A percentile compares a stretch with the other conserved stretches of the same genome.
Conservation (phyloP, 2,113 vertebrate species). For the Neolamprologus devosi region DNA sequence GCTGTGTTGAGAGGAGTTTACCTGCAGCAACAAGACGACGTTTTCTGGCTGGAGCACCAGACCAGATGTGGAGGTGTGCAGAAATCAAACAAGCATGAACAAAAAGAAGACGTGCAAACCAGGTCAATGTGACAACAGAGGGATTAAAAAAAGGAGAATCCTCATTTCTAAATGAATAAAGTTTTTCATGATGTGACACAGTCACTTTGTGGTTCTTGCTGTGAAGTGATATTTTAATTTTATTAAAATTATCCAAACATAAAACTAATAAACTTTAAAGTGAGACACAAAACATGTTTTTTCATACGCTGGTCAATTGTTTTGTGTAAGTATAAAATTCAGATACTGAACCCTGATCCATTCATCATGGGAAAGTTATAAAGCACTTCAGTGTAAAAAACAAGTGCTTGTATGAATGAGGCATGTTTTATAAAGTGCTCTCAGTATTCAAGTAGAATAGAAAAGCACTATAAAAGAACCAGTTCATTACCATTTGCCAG, state of each 20-base stretch:
- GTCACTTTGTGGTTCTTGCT: background rate
- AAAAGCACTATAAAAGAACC: background rate
- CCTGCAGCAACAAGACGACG: constrained; percentile 87
- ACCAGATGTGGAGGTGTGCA: background rate
- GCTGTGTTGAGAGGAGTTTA: constrained; percentile 54
- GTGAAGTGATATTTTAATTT: background rate
- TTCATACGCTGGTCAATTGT: background rate
- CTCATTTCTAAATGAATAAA: background rate
- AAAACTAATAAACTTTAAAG: background rate
- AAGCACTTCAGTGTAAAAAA: background rate
- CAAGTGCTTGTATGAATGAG: background rate
- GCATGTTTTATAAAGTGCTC: background rate
- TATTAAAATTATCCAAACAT: background rate
- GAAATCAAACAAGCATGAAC: background rate
- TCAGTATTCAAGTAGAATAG: background rate
- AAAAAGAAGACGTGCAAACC: constrained; percentile 44
- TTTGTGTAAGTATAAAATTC: background rate
- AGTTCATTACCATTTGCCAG: background rate
- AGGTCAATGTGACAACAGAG: background rate
- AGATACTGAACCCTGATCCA: background rate
- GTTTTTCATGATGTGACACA: background rate
- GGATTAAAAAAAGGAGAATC: background rate
- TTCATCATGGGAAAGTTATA: background rate
- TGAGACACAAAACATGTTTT: background rate
- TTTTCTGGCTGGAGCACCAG: constrained; percentile 84